Evolutionary conservation across 2,888 invertebrate genomes (phyloP), one percentile per base, ranked within the genome.

Genomic region (Invenusta paracnida): DNA sequence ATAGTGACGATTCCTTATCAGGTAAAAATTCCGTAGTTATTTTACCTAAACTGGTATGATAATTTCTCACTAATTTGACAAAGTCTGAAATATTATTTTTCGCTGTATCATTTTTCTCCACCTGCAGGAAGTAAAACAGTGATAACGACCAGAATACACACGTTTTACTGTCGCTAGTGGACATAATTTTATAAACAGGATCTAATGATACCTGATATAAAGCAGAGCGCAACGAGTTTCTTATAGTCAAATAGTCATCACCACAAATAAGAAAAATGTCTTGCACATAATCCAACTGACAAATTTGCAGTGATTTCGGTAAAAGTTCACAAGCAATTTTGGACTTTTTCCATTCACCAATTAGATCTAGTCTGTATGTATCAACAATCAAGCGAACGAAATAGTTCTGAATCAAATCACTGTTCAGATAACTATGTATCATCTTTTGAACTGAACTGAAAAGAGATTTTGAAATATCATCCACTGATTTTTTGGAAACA

Each of bases 291-390:
- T 73, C 2, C 73, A 73, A 25, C 27, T 73, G 73, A 73, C 2
- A 5, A 73, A 73, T 73, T 23, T 73, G 73, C 5, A 73, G 73
- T 73, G 73, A 73, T 73, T 73, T 73, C 23, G 73, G 73, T 25
- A 73, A 73, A 5, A 73, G 27, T 25, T 73, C 73, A 23, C 25
- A n/a, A n/a, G 27, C 17, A 13, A n/a, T 73, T 23, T 73, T 73
- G 5, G 73, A 73, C 17, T 5, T 13, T 73, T 73, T 73, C 73
- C 73, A 73, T 25, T 73, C 23, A 73, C 11, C 5, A 73, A 73
- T 73, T 73, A 23, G 23, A 5, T 25, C 2, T 23, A 73, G 5
- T 5, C 73, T 25, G 73, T 73, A 73, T 73, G 5, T 73, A 13
- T 73, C 25, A 23, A 23, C 17, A 23, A 73, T 23, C 5, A 73